These are phyloP conservation scores for Maniola jurtina DNA, from an alignment of 1,140 invertebrate species.

Conservation along the genomic window DNA sequence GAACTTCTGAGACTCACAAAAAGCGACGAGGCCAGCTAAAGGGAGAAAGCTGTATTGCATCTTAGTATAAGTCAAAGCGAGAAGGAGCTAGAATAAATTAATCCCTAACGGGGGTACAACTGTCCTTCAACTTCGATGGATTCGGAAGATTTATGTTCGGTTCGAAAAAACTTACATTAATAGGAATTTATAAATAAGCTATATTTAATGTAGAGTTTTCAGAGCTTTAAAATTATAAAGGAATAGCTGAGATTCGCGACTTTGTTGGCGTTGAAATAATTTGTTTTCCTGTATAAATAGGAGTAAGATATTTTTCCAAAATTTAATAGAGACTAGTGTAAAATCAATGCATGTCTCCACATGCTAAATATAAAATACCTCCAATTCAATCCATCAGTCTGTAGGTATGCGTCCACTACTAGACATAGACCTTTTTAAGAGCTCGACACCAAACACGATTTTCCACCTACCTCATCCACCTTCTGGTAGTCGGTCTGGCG, in stretches of 20 bases:
- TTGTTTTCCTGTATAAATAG: no score
- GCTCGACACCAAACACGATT: no score
- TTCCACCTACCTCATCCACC: no score
- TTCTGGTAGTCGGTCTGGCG: no score
- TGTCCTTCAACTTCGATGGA: conserved; percentile 57
- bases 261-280: no score
- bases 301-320: no score
- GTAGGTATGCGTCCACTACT: no score
- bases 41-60: conserved; percentile 44
- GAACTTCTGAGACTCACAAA: conserved; percentile 73
- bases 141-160: conserved; percentile 49
- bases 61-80: conserved; percentile 32
- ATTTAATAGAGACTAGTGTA: no score
- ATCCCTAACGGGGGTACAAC: conserved; percentile 50
- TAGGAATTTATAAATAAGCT: conserved; percentile 47
- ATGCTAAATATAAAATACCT: no score
- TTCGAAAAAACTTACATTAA: conserved; percentile 44
- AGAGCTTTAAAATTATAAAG: neutral
- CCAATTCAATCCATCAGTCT: no score
- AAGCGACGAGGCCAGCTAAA: conserved; percentile 58
- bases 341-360: no score
- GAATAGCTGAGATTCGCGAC: neutral
- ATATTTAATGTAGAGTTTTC: conserved; percentile 35
- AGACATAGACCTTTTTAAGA: no score
- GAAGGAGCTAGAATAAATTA: conserved; percentile 50